A percentile compares a stretch with the other conserved stretches of the same genome.
Conservation (phyloP, 2,888 invertebrate species). For the Euproctis similis region DNA sequence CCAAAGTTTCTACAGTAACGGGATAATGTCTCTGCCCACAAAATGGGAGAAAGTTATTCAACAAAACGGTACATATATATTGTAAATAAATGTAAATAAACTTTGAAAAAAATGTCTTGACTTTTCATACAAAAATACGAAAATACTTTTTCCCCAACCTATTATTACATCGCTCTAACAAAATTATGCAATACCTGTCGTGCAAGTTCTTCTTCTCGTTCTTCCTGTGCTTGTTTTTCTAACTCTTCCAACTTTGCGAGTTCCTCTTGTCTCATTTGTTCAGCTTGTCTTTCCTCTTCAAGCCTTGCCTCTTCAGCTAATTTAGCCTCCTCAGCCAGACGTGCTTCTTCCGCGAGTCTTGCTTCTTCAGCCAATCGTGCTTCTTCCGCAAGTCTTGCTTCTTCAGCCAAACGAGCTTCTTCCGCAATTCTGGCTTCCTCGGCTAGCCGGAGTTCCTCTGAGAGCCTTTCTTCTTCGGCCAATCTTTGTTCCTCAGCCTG, state of each 20-base stretch:
- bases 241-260: conserved; percentile 74
- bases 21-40: too few relatives aligned
- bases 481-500: conserved; percentile 50
- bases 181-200: conserved; percentile 76
- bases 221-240: conserved; percentile 78
- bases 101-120: too few relatives aligned
- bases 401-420: conserved; percentile 57
- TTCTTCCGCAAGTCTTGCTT: conserved; percentile 42
- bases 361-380: conserved; percentile 67
- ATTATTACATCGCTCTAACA: too few relatives aligned
- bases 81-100: too few relatives aligned
- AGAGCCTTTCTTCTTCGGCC: conserved; percentile 55
- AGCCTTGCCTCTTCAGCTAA: conserved; percentile 50
- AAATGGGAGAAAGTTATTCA: too few relatives aligned
- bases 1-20: too few relatives aligned
- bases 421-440: conserved; percentile 50
- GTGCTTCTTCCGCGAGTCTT: conserved; percentile 58
- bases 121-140: too few relatives aligned
- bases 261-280: conserved; percentile 75
- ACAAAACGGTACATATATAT: too few relatives aligned
- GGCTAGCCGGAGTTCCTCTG: conserved; percentile 57
- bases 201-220: conserved; percentile 80
- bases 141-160: too few relatives aligned
- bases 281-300: conserved; percentile 63
- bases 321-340: conserved; percentile 51